Percentiles rank a stretch among this genome's conserved stretches.
phyloP scores from a whole-genome alignment of 2,888 invertebrate species.

The Laothoe populi region DNA sequence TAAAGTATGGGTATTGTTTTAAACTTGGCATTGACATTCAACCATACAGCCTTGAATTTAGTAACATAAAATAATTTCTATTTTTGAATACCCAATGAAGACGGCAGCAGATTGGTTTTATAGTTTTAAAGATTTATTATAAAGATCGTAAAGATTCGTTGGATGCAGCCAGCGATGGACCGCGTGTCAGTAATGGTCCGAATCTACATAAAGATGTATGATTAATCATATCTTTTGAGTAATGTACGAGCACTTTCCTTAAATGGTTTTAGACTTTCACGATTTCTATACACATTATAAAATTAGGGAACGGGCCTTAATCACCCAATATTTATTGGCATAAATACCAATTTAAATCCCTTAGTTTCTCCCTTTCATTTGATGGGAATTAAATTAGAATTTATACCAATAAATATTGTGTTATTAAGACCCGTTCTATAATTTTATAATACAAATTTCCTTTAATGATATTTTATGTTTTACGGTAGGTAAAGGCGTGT shows the following conservation, averaged over 20 bases:
- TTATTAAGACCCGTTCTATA: too few species aligned
- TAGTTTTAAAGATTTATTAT: neutral
- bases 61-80: neutral
- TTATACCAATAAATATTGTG: too few species aligned
- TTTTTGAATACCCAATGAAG: neutral
- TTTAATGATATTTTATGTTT: constrained; percentile 1
- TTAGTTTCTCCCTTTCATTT: too few species aligned
- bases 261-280: too few species aligned
- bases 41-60: neutral
- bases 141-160: neutral
- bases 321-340: too few species aligned
- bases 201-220: constrained; percentile 7
- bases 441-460: too few species aligned
- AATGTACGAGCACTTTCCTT: neutral
- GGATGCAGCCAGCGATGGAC: constrained; percentile 5
- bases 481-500: neutral
- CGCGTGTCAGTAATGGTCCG: constrained; percentile 8
- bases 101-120: neutral
- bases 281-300: too few species aligned
- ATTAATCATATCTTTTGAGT: constrained; percentile 7
- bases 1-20: neutral
- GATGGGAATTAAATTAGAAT: too few species aligned
- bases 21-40: constrained; percentile 3
- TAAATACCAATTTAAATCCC: too few species aligned
- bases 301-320: too few species aligned